phyloP scores from a whole-genome alignment of 53 echinoderm and acorn worm genomes.

The Hippasteria phrygiana region DNA sequence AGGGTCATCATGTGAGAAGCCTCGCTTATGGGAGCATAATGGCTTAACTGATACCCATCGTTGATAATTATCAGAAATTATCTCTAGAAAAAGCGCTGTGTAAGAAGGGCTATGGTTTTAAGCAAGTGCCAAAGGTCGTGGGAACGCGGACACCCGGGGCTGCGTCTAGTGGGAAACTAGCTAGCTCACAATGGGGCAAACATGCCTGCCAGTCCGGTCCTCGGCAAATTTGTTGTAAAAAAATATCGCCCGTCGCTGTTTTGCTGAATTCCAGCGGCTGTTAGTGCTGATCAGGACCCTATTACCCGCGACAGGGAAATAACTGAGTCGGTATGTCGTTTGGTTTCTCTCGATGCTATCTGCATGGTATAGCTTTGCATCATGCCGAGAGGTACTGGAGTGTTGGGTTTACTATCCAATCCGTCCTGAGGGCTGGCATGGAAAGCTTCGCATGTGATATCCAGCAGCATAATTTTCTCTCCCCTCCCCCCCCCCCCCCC shows the following conservation, averaged over 20 bases:
- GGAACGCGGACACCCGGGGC: conserved; percentile 52
- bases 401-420: neutral
- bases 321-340: conserved; percentile 45
- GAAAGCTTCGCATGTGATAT: conserved; percentile 38
- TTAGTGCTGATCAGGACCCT: conserved; percentile 56
- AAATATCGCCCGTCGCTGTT: conserved; percentile 53
- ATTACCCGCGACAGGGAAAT: conserved; percentile 46
- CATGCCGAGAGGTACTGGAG: conserved; percentile 34
- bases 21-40: neutral
- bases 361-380: conserved; percentile 1
- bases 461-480: conserved; percentile 26
- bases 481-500: neutral
- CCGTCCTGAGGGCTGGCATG: conserved; percentile 42
- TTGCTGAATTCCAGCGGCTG: conserved; percentile 65
- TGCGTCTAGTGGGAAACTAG: neutral
- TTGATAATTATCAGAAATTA: conserved; percentile 56
- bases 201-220: conserved; percentile 15
- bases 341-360: neutral
- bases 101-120: conserved; percentile 10
- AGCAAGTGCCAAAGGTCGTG: conserved; percentile 52
- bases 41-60: conserved; percentile 36
- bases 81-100: conserved; percentile 4
- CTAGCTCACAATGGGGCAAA: conserved; percentile 8
- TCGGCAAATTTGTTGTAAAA: conserved; percentile 51
- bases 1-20: conserved; percentile 39